Evolutionary conservation across 2,113 vertebrate species (phyloP).

Genomic region (Campylomormyrus numenius): DNA sequence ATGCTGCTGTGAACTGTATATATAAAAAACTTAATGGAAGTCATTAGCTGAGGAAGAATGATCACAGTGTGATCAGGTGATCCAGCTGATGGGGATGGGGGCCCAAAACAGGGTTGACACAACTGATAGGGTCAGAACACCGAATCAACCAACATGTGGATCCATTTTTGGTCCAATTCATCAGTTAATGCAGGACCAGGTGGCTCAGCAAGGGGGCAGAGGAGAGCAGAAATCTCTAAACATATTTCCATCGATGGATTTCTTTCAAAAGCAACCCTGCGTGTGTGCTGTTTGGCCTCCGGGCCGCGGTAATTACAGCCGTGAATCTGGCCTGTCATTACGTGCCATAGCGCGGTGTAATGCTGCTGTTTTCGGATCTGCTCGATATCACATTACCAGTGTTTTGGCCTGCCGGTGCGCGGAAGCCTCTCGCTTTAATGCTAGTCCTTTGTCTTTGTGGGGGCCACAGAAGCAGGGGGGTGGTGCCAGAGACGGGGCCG

Average conservation of each 20-base stretch:
- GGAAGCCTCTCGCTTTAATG: background rate
- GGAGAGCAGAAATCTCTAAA: background rate
- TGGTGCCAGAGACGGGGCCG: background rate
- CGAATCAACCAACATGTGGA: background rate
- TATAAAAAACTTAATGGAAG: background rate
- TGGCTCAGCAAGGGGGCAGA: background rate
- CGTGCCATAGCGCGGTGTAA: background rate
- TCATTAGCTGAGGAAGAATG: background rate
- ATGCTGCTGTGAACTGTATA: background rate
- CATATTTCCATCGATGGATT: background rate
- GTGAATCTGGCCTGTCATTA: background rate
- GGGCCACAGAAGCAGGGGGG: background rate
- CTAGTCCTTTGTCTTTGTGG: background rate
- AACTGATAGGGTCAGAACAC: background rate
- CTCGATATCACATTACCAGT: background rate
- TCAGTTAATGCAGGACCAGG: background rate
- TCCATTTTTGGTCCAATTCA: background rate
- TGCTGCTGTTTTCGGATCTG: background rate
- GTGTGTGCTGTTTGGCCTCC: background rate
- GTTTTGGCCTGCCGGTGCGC: background rate
- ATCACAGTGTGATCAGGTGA: background rate
- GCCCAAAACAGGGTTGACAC: background rate
- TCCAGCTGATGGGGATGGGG: background rate
- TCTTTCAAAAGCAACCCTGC: background rate
- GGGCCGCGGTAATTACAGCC: background rate